A percentile compares a stretch with the other conserved stretches of the same genome.
Evolutionary conservation across 2,113 vertebrate genomes (phyloP).

Genomic region (Brachirus orientalis): DNA sequence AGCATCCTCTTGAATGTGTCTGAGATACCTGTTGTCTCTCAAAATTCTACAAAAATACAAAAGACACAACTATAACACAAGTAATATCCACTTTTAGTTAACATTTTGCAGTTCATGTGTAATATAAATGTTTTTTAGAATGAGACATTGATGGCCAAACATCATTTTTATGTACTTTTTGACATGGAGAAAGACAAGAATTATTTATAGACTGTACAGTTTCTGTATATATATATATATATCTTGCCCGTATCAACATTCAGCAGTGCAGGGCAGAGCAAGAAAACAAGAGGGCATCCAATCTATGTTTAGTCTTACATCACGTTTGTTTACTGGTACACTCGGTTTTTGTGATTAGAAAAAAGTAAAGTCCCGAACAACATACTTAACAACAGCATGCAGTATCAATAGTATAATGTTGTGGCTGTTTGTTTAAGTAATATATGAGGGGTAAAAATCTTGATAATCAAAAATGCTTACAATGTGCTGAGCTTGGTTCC

Average conservation of each 20-base stretch:
- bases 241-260: conserved; percentile 48
- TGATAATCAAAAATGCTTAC: conserved; percentile 78
- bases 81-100: too few species aligned
- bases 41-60: conserved; percentile 82
- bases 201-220: conserved; percentile 62
- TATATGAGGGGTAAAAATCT: neutral
- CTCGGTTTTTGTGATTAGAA: conserved; percentile 57
- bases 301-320: conserved; percentile 79
- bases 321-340: conserved; percentile 72
- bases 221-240: conserved; percentile 33
- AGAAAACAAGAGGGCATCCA: conserved; percentile 61
- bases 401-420: neutral
- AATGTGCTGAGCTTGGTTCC: conserved; percentile 89
- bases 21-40: conserved; percentile 86
- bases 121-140: conserved; percentile 13
- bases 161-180: conserved; percentile 30
- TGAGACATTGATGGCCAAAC: conserved; percentile 29
- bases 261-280: conserved; percentile 32
- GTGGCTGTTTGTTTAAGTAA: neutral
- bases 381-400: neutral
- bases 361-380: conserved; percentile 12
- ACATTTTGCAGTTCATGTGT: conserved; percentile 18
- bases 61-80: conserved; percentile 4
- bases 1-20: conserved; percentile 85
- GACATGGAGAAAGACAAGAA: conserved; percentile 49